Base-by-base conservation (phyloP, 2,797 vertebrate genomes). In the Trachurus trachurus region DNA sequence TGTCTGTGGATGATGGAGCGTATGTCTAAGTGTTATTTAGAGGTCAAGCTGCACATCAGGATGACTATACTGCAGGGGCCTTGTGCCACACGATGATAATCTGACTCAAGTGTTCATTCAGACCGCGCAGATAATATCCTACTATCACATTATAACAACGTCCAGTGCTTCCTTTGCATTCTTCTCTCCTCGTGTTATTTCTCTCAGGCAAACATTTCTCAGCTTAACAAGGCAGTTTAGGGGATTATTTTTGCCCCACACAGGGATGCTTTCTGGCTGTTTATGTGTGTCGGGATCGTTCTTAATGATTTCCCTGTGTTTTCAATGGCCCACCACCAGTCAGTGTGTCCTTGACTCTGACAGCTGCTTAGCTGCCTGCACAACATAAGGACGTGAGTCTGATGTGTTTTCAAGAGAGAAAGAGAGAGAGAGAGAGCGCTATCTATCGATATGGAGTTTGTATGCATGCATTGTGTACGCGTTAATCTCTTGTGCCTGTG, bases 311-410 rank as follows among this genome's bases (percentile, higher is more conserved):
- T 91, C 59, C 77, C 84, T 76, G 80, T 86, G 79, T 26, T 84
- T 84, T 87, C 73, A 81, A 31, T 62, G 80, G 78, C 82, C 26
- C 26, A 26, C 26, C 26, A 26, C 81, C 78, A 78, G 74, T 80
- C 80, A 71, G 52, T 10, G 71, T 85, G 88, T 82, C 88, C 88
- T 90, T 89, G 89, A 88, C 82, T 87, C 70, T 77, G 82, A 80
- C 78, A 62, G 83, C 84, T 62, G 75, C 63, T 66, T 21, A 60
- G 79, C 67, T 75, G 82, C 73, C 73, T 66, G 26, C 53, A 83
- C 73, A 86, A 77, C 74, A 80, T 49, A 63, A 60, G 71, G 63
- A 82, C 70, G 53, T 72, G 65, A 39, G 50, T 61, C n/a, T 56
- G 59, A 54, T 61, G 39, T 39, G 44, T 70, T 73, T 71, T 22